Conservation (phyloP, 2,888 invertebrate genomes). For the Maniola hyperantus region DNA sequence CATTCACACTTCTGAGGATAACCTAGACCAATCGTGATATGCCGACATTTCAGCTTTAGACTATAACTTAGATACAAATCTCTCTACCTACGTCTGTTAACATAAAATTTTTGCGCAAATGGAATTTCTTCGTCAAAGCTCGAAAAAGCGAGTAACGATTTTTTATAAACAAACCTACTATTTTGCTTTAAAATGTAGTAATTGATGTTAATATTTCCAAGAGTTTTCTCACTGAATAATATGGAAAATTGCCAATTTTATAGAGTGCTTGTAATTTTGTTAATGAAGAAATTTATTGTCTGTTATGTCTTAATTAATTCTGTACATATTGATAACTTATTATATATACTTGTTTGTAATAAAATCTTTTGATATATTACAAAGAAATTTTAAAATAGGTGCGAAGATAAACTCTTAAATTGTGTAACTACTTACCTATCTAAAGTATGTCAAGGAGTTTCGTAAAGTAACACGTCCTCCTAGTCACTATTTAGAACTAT, state of each 20-base stretch:
- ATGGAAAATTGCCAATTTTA: conserved; percentile 9
- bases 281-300: conserved; percentile 11
- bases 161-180: neutral
- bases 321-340: neutral
- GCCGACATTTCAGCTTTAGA: no score
- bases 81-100: neutral
- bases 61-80: neutral
- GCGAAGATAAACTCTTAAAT: neutral
- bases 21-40: no score
- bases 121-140: neutral
- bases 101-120: neutral
- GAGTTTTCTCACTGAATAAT: conserved; percentile 1
- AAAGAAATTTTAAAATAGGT: no score
- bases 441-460: neutral
- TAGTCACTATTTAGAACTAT: neutral
- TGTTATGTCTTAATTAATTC: neutral
- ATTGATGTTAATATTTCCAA: neutral
- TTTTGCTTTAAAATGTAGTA: neutral
- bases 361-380: no score
- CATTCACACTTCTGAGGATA: no score
- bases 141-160: neutral
- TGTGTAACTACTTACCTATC: neutral
- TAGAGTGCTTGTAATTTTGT: conserved; percentile 8
- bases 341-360: neutral
- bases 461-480: neutral